Base-by-base conservation (phyloP, 1,140 invertebrate species). In the Campoletis sonorensis region DNA sequence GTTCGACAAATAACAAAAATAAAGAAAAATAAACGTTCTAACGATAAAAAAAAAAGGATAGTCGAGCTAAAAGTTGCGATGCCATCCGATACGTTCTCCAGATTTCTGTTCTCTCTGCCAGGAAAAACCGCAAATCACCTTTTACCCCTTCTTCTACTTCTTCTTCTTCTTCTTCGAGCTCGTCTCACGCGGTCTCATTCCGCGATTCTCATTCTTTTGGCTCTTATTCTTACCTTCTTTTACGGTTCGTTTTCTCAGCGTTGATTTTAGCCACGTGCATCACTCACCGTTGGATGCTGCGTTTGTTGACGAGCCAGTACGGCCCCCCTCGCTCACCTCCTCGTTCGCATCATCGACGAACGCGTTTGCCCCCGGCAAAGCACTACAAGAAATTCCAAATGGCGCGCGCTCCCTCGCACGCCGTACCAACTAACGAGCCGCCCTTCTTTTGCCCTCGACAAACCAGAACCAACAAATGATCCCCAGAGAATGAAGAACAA, bases 41-140 rank as follows among this genome's bases (percentile, higher is more conserved):
- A 33, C 4, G 70, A 40, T n/a, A 11, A 72, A 40, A 72, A 72
- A 21, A 64, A 64, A 40, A 64, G n/a, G 54, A 58, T 40, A n/a
- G 33, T 10, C 15, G 78, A 27, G 40, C 13, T 4, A 49, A 15
- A 26, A 30, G 72, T 13, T 27, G 72, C 49, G 26, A 45, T 21
- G 37, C 40, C 37, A n/a, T n/a, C 49, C 1, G 68, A 40, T 33
- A 40, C 33, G 70, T 40, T 72, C 40, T 40, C 23, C 70, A 49
- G 37, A 45, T 49, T 72, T 45, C n/a, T 64, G 21, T 37, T 67
- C 54, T 33, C 61, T 26, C 8, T 54, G 73, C 27, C 33, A 61
- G 78, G 84, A 84, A 70, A 88, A 86, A 84, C 85, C 87, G 87
- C 87, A 89, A 89, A 89, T 90, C 88, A 88, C 86, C 87, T 54